Evolutionary conservation across 2,797 vertebrate species (phyloP).

Genomic region (Labeo calbasu): DNA sequence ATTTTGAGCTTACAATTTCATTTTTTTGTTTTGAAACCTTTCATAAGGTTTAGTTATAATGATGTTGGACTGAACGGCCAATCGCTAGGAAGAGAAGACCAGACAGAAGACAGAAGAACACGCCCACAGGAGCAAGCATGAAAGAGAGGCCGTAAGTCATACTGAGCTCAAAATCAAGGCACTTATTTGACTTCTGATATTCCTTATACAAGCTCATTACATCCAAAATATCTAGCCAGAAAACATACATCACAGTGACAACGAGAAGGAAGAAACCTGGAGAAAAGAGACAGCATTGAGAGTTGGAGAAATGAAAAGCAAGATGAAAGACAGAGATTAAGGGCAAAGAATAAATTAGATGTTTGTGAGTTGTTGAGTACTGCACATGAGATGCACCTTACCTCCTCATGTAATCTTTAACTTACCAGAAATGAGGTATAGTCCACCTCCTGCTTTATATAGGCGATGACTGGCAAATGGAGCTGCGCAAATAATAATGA

Average conservation of each 20-base stretch:
- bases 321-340: slow-evolving; percentile 11
- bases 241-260: slow-evolving; percentile 90
- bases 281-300: slow-evolving; percentile 49
- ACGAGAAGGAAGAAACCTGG: slow-evolving; percentile 88
- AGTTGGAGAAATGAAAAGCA: slow-evolving; percentile 40
- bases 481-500: slow-evolving; percentile 94
- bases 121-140: slow-evolving; percentile 90
- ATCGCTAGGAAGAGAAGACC: slow-evolving; percentile 92
- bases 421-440: slow-evolving; percentile 88
- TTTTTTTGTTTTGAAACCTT: slow-evolving; percentile 41
- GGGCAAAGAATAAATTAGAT: not conserved
- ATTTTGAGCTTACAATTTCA: not conserved
- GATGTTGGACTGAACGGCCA: slow-evolving; percentile 84
- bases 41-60: slow-evolving; percentile 73
- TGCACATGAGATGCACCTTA: not conserved
- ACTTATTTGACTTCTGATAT: slow-evolving; percentile 74
- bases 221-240: slow-evolving; percentile 91
- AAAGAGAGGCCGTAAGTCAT: slow-evolving; percentile 91
- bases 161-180: slow-evolving; percentile 79
- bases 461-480: slow-evolving; percentile 89
- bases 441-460: slow-evolving; percentile 91
- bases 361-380: not conserved
- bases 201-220: slow-evolving; percentile 82
- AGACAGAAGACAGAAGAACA: slow-evolving; percentile 89
- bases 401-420: not conserved